phyloP scores from a whole-genome alignment of 2,888 invertebrate species.

The Aspidiotus destructor region DNA sequence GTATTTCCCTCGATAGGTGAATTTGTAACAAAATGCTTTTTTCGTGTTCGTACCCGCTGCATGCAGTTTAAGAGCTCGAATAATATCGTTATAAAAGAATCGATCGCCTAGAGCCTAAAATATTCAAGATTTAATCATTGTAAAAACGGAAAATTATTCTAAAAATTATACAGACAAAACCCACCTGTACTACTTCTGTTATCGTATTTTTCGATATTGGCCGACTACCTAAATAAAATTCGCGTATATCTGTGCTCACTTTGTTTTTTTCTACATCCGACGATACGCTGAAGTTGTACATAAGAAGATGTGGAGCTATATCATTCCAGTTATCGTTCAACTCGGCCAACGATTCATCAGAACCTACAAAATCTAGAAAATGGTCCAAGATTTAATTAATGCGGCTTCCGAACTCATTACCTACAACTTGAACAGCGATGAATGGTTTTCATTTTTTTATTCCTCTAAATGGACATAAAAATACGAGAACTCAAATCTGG shows the following conservation, averaged over 20 bases:
- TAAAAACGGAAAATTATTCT: background rate
- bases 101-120: constrained; percentile 40
- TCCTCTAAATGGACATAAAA: too few relatives aligned
- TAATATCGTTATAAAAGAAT: constrained; percentile 38
- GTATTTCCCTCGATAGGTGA: constrained; percentile 38
- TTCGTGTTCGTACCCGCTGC: constrained; percentile 35
- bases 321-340: constrained; percentile 37
- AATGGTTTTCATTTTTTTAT: too few relatives aligned
- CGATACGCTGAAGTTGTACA: constrained; percentile 38
- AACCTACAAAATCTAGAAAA: constrained; percentile 7
- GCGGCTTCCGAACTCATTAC: too few relatives aligned
- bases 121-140: constrained; percentile 21
- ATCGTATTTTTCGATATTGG: constrained; percentile 14
- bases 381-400: too few relatives aligned
- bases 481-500: too few relatives aligned
- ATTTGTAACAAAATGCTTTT: constrained; percentile 39
- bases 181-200: background rate
- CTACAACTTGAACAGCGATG: too few relatives aligned
- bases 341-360: constrained; percentile 34
- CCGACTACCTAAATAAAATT: constrained; percentile 1
- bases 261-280: constrained; percentile 9
- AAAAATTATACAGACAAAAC: background rate
- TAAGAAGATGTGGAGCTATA: constrained; percentile 38
- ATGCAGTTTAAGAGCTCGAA: constrained; percentile 37
- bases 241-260: background rate